Percentiles rank a stretch among this genome's conserved stretches.
Evolutionary conservation across 2,113 vertebrate genomes (phyloP).

Genomic region (Siniperca knerii): DNA sequence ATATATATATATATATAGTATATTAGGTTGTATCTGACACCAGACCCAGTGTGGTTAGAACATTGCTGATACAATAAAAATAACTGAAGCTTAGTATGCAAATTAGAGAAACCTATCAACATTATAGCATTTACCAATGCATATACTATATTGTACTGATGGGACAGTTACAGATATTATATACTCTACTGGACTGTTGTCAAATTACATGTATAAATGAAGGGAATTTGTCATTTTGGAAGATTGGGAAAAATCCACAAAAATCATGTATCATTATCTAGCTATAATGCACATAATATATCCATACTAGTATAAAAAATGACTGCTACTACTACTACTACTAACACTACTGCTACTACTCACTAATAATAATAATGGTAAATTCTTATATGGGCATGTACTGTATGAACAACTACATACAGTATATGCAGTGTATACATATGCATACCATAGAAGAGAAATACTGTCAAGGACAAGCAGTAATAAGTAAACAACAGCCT

Average conservation of each 20-base stretch:
- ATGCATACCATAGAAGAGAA: conserved; percentile 17
- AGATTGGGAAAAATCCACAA: too few relatives aligned
- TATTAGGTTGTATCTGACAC: neutral
- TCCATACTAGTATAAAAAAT: neutral
- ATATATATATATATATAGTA: neutral
- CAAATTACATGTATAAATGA: too few relatives aligned
- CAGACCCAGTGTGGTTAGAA: neutral
- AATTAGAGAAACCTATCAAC: neutral
- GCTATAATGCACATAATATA: neutral
- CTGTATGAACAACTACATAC: neutral
- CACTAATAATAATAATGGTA: too few relatives aligned
- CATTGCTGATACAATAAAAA: too few relatives aligned
- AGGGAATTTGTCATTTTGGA: neutral
- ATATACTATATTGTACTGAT: neutral
- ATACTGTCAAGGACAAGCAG: conserved; percentile 52
- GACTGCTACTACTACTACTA: too few relatives aligned
- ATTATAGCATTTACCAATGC: neutral
- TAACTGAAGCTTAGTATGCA: neutral
- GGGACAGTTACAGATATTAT: neutral
- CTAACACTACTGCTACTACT: too few relatives aligned
- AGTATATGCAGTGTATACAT: neutral
- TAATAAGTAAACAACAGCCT: conserved; percentile 57
- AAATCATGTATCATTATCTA: too few relatives aligned
- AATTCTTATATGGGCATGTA: neutral
- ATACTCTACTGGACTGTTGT: neutral